Percentiles rank a stretch among this genome's conserved stretches.
Conservation (phyloP, 2,797 vertebrate genomes). For the Brotula barbata region DNA sequence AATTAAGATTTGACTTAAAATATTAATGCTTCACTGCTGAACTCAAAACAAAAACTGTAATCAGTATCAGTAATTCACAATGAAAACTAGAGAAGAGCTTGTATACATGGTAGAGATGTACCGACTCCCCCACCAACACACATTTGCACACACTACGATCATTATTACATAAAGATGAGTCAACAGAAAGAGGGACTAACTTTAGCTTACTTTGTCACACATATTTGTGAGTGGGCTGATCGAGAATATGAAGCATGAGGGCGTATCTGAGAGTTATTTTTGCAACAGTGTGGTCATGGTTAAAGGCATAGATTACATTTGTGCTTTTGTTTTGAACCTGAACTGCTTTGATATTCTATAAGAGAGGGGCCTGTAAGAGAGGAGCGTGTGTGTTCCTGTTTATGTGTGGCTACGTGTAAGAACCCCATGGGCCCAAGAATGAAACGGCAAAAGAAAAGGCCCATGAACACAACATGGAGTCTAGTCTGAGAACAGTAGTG, state of each 20-base stretch:
- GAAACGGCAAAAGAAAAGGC: too few relatives aligned
- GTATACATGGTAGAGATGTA: neutral
- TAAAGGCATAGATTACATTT: constrained; percentile 8
- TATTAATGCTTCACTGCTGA: neutral
- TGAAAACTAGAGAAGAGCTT: neutral
- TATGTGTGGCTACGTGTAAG: too few relatives aligned
- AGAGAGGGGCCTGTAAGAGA: too few relatives aligned
- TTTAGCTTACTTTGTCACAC: constrained; percentile 55
- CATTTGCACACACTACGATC: constrained; percentile 30
- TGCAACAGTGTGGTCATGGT: constrained; percentile 28
- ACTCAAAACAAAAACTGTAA: too few relatives aligned
- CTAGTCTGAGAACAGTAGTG: too few relatives aligned
- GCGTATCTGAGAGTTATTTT: constrained; percentile 53
- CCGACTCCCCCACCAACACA: constrained; percentile 31
- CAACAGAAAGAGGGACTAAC: constrained; percentile 55
- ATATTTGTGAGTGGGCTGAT: constrained; percentile 59
- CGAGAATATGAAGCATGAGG: constrained; percentile 42
- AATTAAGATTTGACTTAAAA: too few relatives aligned
- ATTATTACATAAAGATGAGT: constrained; percentile 74
- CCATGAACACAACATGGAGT: too few relatives aligned
- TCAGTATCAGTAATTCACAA: neutral
- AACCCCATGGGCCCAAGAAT: too few relatives aligned
- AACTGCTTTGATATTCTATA: too few relatives aligned
- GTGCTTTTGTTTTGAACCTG: too few relatives aligned
- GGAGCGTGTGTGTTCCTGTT: too few relatives aligned